Conservation (phyloP, 2,888 invertebrate genomes). For the Limnephilus auricula region DNA sequence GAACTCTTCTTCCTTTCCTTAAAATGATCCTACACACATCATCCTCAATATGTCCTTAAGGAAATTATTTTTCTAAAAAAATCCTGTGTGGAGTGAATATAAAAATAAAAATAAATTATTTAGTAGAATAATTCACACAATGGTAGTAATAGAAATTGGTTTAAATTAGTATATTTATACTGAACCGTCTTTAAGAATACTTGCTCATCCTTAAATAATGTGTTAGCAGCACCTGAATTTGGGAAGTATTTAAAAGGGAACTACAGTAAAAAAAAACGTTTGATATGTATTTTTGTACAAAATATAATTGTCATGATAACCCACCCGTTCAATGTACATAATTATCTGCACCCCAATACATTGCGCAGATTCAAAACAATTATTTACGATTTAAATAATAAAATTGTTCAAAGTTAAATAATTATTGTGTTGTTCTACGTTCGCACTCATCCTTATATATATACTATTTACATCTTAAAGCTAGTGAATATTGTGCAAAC, state of each 20-base stretch:
- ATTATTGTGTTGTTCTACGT: neutral
- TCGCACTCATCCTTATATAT: neutral
- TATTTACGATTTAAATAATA: neutral
- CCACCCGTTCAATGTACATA: constrained; percentile 7
- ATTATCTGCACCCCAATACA: constrained; percentile 10
- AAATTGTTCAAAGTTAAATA: neutral
- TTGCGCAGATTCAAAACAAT: constrained; percentile 23
- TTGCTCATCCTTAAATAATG: too few species aligned
- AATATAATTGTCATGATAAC: constrained; percentile 50
- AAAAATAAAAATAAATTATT: too few species aligned
- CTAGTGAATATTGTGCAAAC: constrained; percentile 41
- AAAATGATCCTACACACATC: too few species aligned
- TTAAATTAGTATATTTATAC: too few species aligned
- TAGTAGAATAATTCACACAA: too few species aligned
- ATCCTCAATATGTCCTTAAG: too few species aligned
- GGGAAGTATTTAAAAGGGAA: neutral
- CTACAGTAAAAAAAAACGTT: neutral
- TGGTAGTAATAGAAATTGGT: too few species aligned
- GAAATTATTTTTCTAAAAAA: too few species aligned
- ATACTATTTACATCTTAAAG: constrained; percentile 19
- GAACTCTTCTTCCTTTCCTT: too few species aligned
- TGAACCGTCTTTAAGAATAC: too few species aligned
- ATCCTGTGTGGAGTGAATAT: too few species aligned
- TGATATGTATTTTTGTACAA: constrained; percentile 25
- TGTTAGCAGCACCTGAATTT: too few species aligned